Evolutionary conservation across 2,888 invertebrate genomes (phyloP), one percentile per base, ranked within the genome.

Genomic region (Fragum whitleyi): DNA sequence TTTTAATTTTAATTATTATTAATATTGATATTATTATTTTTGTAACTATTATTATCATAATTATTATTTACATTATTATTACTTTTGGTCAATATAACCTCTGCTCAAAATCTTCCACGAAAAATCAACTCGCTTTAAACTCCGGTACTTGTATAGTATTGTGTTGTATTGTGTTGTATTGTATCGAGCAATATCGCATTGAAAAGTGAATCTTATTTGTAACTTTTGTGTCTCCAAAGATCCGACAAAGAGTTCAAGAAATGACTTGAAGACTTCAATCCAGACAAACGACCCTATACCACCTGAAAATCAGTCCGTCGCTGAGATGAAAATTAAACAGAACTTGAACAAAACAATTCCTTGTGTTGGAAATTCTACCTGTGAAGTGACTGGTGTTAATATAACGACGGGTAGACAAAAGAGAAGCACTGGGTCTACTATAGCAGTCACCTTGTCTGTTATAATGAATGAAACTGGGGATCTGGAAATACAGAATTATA

Each of bases 401-500:
- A 32, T 61, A 32, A 7, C 32, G 16, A 61, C 26, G 1, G 11
- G 32, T 2, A 5, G n/a, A 32, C n/a, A n/a, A 2, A 61, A 61
- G 29, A 32, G 61, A 32, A 32, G 32, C n/a, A 32, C 32, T 28
- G 32, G n/a, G 16, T 61, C 61, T n/a, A 61, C 61, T 16, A 28
- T 61, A 5, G 16, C 32, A 9, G 26, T 74, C n/a, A 57, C 68
- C 1, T 2, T 68, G 26, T 2, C 68, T 6, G 57, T 68, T 9
- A 53, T 26, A 26, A 42, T 74, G 39, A 42, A 55, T n/a, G 28
- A 47, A 29, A 29, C 16, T 1, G 57, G 29, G 9, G 74, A 57
- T 2, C 59, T 68, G 11, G 74, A 74, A 0, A 23, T 74, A 26
- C 57, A 74, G 23, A 39, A 36, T n/a, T 42, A 59, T 32, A 39